Conservation (phyloP, 2,888 invertebrate genomes). For the Nephrotoma guestfalica region DNA sequence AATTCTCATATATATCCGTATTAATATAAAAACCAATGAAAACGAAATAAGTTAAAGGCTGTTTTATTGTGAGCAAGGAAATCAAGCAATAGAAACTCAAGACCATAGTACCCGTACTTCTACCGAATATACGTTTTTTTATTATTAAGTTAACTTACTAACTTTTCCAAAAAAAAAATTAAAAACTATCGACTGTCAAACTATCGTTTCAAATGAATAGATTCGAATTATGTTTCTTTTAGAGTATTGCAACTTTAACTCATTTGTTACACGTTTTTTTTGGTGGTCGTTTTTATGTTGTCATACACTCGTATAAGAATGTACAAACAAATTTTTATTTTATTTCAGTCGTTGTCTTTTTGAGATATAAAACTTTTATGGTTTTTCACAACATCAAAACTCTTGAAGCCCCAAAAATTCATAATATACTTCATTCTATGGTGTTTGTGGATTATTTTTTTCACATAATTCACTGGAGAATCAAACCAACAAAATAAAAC, state of each 20-base stretch:
- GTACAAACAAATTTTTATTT: neutral
- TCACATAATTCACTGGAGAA: neutral
- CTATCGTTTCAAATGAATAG: neutral
- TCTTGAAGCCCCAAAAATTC: neutral
- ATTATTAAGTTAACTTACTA: neutral
- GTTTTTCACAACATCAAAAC: neutral
- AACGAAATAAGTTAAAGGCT: neutral
- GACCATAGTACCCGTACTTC: neutral
- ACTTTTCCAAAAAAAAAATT: neutral
- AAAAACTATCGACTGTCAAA: neutral
- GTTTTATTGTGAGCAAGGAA: neutral
- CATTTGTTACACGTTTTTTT: neutral
- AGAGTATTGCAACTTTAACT: neutral
- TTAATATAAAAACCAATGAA: neutral
- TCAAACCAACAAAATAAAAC: neutral
- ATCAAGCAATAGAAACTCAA: neutral
- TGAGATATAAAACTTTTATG: neutral
- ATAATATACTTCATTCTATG: neutral
- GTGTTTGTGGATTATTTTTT: neutral
- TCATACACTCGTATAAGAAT: neutral
- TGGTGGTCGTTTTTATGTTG: neutral
- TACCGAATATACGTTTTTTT: neutral
- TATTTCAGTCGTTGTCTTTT: neutral
- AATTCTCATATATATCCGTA: neutral
- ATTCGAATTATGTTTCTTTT: neutral